A percentile compares a stretch with the other conserved stretches of the same genome.
Conservation (phyloP, 2,888 invertebrate species). For the Hydroisotoma schaefferi region DNA sequence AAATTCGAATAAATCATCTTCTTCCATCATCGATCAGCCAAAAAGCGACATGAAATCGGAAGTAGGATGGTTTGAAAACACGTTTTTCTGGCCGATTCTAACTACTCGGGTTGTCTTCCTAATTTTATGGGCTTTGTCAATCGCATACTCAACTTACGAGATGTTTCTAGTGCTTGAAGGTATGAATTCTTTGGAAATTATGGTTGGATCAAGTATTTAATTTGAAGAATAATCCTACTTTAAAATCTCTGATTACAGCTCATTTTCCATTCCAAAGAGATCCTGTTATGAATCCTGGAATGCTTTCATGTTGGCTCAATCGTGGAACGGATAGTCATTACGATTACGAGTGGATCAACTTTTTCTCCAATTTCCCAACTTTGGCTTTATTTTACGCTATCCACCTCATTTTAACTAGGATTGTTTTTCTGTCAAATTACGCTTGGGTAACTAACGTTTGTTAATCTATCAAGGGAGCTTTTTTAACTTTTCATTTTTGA, state of each 20-base stretch:
- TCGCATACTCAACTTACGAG: too few relatives aligned
- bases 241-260: too few relatives aligned
- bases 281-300: constrained; percentile 55
- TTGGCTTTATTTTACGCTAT: constrained; percentile 31
- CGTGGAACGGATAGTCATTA: constrained; percentile 64
- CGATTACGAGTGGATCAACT: constrained; percentile 69
- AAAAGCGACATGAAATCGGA: too few relatives aligned
- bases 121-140: too few relatives aligned
- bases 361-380: constrained; percentile 17
- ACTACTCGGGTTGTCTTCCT: too few relatives aligned
- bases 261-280: constrained; percentile 24
- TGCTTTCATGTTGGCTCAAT: constrained; percentile 57
- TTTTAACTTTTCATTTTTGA: not conserved
- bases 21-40: too few relatives aligned
- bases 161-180: not conserved
- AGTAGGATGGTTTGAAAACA: too few relatives aligned
- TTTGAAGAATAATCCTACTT: not conserved
- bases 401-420: constrained; percentile 12
- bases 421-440: not conserved
- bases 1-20: too few relatives aligned
- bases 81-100: too few relatives aligned
- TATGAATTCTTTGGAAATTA: not conserved
- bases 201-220: not conserved
- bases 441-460: not conserved
- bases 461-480: not conserved